Percentiles rank a stretch among this genome's conserved stretches.
Evolutionary conservation across 2,113 vertebrate species (phyloP).

Genomic region (Crotalus horridus): DNA sequence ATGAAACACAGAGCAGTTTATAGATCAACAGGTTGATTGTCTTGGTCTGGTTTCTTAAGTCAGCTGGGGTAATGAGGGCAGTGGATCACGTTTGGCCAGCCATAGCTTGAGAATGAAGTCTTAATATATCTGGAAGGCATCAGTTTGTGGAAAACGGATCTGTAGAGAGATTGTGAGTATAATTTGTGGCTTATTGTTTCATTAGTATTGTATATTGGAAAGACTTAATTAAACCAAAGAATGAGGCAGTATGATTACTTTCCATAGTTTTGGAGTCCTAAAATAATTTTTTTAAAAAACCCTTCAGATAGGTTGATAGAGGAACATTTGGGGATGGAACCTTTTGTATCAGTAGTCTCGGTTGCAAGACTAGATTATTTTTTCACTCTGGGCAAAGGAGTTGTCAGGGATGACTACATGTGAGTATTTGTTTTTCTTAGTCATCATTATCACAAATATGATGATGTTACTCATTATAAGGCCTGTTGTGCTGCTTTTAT

Average conservation of each 20-base stretch:
- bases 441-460: slow-evolving; percentile 18
- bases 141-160: not conserved
- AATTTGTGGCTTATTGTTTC: not conserved
- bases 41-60: not conserved
- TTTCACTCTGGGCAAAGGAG: not conserved
- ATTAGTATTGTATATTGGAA: not conserved
- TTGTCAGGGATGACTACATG: not conserved
- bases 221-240: not conserved
- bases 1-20: not conserved
- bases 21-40: not conserved
- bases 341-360: not conserved
- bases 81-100: not conserved
- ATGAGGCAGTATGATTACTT: not conserved
- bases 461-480: slow-evolving; percentile 11
- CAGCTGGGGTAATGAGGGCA: not conserved
- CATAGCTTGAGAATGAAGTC: not conserved
- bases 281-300: not conserved
- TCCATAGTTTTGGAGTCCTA: not conserved
- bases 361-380: not conserved
- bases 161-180: not conserved
- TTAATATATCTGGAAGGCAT: not conserved
- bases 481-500: not conserved
- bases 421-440: not conserved
- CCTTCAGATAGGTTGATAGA: not conserved
- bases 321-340: not conserved